These are phyloP conservation scores for Gopherus evgoodei DNA, from an alignment of 2,113 vertebrate species.

Conservation along the genomic window DNA sequence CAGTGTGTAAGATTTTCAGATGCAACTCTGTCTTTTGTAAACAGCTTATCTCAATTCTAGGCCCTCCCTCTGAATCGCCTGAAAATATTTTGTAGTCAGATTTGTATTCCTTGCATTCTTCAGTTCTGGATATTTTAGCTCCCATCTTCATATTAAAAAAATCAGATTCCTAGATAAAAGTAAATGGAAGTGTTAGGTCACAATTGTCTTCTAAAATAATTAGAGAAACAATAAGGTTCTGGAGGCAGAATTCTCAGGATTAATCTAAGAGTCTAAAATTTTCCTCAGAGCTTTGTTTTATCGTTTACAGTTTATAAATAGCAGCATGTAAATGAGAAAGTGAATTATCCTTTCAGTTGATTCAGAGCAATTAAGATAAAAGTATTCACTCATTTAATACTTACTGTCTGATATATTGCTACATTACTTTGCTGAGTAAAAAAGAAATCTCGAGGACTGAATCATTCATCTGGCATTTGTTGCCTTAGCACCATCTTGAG, in stretches of 20 bases:
- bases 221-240: not conserved
- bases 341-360: not conserved
- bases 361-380: not conserved
- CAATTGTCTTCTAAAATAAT: not conserved
- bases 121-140: not conserved
- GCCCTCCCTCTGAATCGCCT: not conserved
- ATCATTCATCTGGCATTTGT: not conserved
- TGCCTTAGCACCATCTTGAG: not conserved
- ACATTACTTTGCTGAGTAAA: not conserved
- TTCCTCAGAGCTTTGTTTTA: not conserved
- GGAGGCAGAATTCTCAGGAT: not conserved
- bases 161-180: not conserved
- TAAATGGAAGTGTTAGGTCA: not conserved
- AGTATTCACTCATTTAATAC: not conserved
- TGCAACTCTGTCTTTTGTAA: not conserved
- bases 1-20: constrained; percentile 1
- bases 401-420: not conserved
- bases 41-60: not conserved
- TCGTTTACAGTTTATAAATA: not conserved
- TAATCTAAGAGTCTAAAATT: not conserved
- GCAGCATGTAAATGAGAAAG: not conserved
- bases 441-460: not conserved
- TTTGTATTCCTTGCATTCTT: not conserved
- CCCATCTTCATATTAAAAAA: not conserved
- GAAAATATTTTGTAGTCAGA: not conserved